Evolutionary conservation across 2,888 invertebrate species (phyloP).

Genomic region (Onchidella celtica): DNA sequence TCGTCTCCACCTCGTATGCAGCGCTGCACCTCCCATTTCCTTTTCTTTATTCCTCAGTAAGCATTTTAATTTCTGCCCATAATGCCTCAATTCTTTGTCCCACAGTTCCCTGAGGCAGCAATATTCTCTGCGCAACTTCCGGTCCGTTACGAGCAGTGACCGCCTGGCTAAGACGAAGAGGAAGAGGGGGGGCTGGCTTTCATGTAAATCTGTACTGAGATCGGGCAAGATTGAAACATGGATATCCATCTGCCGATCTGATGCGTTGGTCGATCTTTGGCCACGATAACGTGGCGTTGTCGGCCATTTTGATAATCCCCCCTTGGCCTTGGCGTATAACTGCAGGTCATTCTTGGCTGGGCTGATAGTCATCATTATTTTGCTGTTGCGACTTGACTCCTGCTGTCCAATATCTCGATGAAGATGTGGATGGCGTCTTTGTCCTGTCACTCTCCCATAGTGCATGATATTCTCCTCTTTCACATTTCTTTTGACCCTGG

Average conservation of each 20-base stretch:
- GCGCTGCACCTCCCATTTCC: not conserved
- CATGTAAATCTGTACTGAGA: not conserved
- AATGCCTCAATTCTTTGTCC: not conserved
- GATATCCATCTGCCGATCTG: conserved; percentile 31
- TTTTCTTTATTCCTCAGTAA: not conserved
- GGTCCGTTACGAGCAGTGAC: not conserved
- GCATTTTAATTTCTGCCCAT: not conserved
- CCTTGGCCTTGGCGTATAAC: not conserved
- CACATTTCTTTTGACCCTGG: no score
- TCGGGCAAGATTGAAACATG: not conserved
- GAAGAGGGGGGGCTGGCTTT: not conserved
- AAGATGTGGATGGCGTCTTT: no score
- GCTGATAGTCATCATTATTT: no score
- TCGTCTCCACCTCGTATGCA: not conserved
- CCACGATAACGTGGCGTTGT: conserved; percentile 17
- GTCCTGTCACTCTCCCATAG: no score
- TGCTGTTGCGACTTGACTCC: no score
- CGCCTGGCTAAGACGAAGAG: not conserved
- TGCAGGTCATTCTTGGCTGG: not conserved
- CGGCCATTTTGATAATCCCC: conserved; percentile 17
- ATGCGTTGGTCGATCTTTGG: not conserved
- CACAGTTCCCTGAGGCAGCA: not conserved
- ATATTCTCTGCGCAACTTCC: not conserved
- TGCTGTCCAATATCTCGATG: no score
- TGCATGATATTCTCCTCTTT: no score